Conservation (phyloP, 1,140 invertebrate species). For the Lepidurus packardi region DNA sequence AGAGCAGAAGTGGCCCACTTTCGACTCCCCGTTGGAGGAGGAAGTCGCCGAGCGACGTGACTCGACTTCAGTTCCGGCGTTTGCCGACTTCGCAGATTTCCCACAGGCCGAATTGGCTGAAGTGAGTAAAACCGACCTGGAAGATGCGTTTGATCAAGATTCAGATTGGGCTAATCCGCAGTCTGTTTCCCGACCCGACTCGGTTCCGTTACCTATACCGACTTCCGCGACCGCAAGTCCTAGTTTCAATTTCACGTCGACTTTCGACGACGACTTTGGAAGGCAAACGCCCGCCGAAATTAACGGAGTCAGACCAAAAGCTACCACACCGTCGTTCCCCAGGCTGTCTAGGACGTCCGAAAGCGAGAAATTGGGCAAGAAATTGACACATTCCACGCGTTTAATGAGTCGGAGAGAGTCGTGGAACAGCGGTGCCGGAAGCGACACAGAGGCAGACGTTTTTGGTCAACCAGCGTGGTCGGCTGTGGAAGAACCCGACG, state of each 20-base stretch:
- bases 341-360: not conserved
- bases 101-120: constrained; percentile 24
- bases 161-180: constrained; percentile 33
- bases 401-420: constrained; percentile 37
- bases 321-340: constrained; percentile 31
- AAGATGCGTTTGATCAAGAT: constrained; percentile 8
- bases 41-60: constrained; percentile 48
- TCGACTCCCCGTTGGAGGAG: constrained; percentile 14
- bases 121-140: constrained; percentile 32
- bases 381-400: constrained; percentile 17
- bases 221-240: constrained; percentile 31
- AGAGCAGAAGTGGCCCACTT: constrained; percentile 34
- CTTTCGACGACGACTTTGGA: constrained; percentile 65
- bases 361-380: not conserved
- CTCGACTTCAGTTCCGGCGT: constrained; percentile 28
- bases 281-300: constrained; percentile 40
- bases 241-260: constrained; percentile 48
- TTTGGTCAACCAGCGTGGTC: not conserved
- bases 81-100: constrained; percentile 34
- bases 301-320: constrained; percentile 33
- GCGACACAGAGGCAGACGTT: not conserved
- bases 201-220: constrained; percentile 35
- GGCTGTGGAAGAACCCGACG: not conserved
- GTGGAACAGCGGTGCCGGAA: not conserved
- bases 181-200: constrained; percentile 37